Base-by-base conservation (phyloP, 2,888 invertebrate genomes). In the Hedychridium roseum region DNA sequence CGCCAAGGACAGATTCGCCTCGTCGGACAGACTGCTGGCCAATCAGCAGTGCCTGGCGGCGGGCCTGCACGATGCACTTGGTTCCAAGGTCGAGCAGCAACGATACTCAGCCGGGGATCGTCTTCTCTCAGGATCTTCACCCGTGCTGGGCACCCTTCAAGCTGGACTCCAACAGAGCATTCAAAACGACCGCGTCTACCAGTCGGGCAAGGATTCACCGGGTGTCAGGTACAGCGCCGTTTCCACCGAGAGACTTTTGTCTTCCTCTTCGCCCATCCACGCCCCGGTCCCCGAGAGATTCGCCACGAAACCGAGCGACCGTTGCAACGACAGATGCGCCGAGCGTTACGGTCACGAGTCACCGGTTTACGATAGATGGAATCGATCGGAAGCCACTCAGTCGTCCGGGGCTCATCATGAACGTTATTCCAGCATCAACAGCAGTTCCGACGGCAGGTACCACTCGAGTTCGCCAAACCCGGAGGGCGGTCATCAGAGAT, bases 21-120 rank as follows among this genome's bases (percentile, higher is more conserved):
- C 84, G 75, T 80, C 84, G 77, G 82, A 86, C 79, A 80, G 86
- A 78, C 73, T 82, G 63, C 74, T 81, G 59, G 81, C 80, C 42
- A 45, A 73, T 50, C 78, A 78, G 56, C 51, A 35, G 35, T 45
- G 9, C 9, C 53, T 47, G 14, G 15, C 49, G 40, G 5, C 57
- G 32, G 2, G 23, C 23, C 27, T 47, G 41, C 63, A 60, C 18
- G 68, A 66, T 11, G 14, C 12, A 3, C 7, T 11, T 7, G n/a
- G 11, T 4, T n/a, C 57, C 38, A 74, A 79, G 51, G 77, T 64
- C 14, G 54, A 66, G 26, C 68, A 68, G 50, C 73, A 73, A 65
- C 71, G 71, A 31, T 73, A 73, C 64, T 17, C 66, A 6, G 54
- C 67, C 16, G 68, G 60, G 39, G 74, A 75, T 46, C 64, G 71